Conservation (phyloP, 2,113 vertebrate species). For the pig (Sus scrofa) region DNA sequence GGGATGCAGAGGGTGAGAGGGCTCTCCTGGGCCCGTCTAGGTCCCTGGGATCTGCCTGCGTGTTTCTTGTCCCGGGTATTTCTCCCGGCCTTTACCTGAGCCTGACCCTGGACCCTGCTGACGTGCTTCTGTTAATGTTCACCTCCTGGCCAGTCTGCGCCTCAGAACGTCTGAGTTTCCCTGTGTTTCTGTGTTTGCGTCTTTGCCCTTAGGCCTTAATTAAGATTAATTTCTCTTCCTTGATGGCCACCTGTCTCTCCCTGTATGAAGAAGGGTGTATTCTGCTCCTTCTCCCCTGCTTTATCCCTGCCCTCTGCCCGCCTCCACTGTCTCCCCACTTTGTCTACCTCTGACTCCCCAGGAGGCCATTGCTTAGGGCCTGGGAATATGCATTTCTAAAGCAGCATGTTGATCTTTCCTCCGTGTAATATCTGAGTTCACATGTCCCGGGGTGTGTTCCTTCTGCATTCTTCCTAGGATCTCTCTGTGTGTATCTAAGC, state of each 20-base stretch:
- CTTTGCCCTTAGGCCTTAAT: not conserved
- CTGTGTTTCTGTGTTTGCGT: not conserved
- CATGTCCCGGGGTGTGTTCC: not conserved
- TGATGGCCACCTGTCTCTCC: not conserved
- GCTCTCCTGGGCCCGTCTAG: not conserved
- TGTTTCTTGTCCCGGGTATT: fast-evolving
- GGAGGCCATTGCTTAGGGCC: not conserved
- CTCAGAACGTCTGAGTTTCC: not conserved
- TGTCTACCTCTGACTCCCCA: not conserved
- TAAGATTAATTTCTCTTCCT: fast-evolving
- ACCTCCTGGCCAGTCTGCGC: fast-evolving
- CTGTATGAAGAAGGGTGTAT: not conserved
- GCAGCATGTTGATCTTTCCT: not conserved
- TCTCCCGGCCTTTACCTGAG: not conserved
- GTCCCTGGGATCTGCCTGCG: not conserved
- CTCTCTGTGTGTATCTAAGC: not conserved
- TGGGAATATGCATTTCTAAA: not conserved
- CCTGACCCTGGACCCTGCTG: not conserved
- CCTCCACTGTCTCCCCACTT: no score
- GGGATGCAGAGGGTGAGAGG: not conserved
- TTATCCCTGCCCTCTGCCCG: no score
- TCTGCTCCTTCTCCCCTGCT: not conserved
- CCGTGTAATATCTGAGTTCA: not conserved
- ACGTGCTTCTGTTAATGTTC: no score
- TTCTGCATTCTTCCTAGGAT: not conserved